phyloP scores from a whole-genome alignment of 1,140 invertebrate genomes.

The Drosophila pseudoananassae region DNA sequence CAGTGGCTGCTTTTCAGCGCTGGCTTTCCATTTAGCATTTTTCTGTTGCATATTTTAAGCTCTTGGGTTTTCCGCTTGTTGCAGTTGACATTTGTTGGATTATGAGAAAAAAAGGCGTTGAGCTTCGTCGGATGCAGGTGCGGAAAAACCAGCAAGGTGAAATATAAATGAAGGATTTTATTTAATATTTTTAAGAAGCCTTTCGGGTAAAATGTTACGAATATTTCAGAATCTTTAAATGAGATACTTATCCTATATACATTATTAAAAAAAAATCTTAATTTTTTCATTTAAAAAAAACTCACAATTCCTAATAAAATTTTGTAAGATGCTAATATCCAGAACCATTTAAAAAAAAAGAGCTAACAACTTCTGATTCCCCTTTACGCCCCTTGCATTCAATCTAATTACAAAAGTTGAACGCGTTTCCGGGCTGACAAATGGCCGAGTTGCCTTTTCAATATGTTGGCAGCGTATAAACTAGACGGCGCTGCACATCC shows the following conservation, averaged over 20 bases:
- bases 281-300: no score
- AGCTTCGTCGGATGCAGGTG: not conserved
- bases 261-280: no score
- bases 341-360: no score
- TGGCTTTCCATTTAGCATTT: conserved; percentile 36
- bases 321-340: not conserved
- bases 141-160: not conserved
- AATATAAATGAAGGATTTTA: not conserved
- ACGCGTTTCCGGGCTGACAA: conserved; percentile 55
- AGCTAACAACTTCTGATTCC: not conserved
- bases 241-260: no score
- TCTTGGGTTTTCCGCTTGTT: conserved; percentile 12
- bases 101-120: not conserved
- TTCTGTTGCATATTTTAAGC: conserved; percentile 46
- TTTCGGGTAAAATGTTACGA: no score
- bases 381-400: not conserved
- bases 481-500: conserved; percentile 43
- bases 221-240: no score
- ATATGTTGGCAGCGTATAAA: conserved; percentile 74
- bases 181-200: not conserved
- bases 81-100: conserved; percentile 51
- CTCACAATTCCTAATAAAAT: not conserved
- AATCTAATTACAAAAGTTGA: conserved; percentile 78
- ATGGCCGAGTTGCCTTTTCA: conserved; percentile 68
- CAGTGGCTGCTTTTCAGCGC: conserved; percentile 47